phyloP scores from a whole-genome alignment of 2,113 vertebrate genomes.

The Stigmatopora argus region DNA sequence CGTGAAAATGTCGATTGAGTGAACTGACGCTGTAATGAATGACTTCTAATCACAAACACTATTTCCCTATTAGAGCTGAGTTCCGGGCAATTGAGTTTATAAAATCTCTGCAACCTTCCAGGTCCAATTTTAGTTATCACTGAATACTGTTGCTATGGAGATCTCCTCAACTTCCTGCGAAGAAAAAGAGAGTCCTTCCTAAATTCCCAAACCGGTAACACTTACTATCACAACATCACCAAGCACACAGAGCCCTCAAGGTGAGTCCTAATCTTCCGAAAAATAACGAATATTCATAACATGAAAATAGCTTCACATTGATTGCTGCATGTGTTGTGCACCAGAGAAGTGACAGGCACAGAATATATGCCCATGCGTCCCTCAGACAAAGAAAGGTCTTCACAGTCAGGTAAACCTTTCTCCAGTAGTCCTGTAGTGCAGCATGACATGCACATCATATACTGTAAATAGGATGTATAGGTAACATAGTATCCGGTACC shows the following conservation, averaged over 20 bases:
- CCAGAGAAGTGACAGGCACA: conserved; percentile 71
- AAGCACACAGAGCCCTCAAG: conserved; percentile 52
- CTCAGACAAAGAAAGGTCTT: conserved; percentile 68
- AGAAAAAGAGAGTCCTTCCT: conserved; percentile 88
- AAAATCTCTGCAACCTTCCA: conserved; percentile 51
- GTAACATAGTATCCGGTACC: not conserved
- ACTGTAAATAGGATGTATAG: not conserved
- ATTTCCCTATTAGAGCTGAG: conserved; percentile 6
- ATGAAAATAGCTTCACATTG: conserved; percentile 3
- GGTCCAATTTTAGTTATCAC: conserved; percentile 96
- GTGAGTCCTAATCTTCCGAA: conserved; percentile 26
- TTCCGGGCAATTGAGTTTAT: conserved; percentile 8
- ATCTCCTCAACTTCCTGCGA: conserved; percentile 96
- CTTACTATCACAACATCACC: conserved; percentile 83
- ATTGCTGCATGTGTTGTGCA: conserved; percentile 19
- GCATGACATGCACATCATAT: not conserved
- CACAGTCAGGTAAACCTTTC: conserved; percentile 59
- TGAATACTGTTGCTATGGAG: conserved; percentile 98
- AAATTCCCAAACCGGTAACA: conserved; percentile 80
- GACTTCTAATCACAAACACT: not conserved
- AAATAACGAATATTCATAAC: not conserved
- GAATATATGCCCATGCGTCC: conserved; percentile 94
- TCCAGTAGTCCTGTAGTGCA: not conserved
- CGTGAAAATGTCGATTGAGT: not conserved
- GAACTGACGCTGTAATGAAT: not conserved